Base-by-base conservation (phyloP, 2,797 vertebrate genomes). In the Amazonetta brasiliensis region DNA sequence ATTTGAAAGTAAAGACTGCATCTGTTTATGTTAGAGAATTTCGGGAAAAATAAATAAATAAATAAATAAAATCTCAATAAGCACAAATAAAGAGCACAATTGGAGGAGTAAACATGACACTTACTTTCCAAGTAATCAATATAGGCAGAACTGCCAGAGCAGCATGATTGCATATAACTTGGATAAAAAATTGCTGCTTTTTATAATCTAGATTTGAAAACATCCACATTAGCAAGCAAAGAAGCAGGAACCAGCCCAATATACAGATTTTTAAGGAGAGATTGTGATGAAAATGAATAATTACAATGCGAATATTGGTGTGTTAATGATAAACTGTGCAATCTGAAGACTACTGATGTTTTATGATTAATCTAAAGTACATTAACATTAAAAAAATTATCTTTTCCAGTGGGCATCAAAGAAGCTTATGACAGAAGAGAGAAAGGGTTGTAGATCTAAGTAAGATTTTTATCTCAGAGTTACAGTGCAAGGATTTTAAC, bases 251-350 rank as follows among this genome's bases (percentile, higher is more conserved):
- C 8, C 4, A 44, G 33, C 7, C 12, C 35, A 66, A 37, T 41
- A 60, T 20, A 35, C 4, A 25, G 7, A 23, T 50, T 71, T 73
- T 66, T 63, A 59, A 52, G 35, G 56, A 55, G n/a, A 72, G 3
- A 7, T 5, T 5, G 11, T 33, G 28, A 2, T 9, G 18, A 76
- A 17, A 79, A 14, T 55, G n/a, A 73, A 84, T 59, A 89, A 72
- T 20, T 22, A 35, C 0, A 0, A 9, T 35, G 10, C 44, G 13
- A 52, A 50, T 63, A 35, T 25, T 28, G 26, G n/a, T 12, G 16
- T 43, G 55, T 39, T 17, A 28, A 44, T 48, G 46, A 48, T 10
- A 48, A 48, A 60, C 25, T 44, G 41, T 75, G 26, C 43, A 60
- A 21, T 21, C 31, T n/a, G n/a, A 44, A 59, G 25, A 59, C 12